Evolutionary conservation across 2,888 invertebrate species (phyloP).

Genomic region (Terebella lapidaria): DNA sequence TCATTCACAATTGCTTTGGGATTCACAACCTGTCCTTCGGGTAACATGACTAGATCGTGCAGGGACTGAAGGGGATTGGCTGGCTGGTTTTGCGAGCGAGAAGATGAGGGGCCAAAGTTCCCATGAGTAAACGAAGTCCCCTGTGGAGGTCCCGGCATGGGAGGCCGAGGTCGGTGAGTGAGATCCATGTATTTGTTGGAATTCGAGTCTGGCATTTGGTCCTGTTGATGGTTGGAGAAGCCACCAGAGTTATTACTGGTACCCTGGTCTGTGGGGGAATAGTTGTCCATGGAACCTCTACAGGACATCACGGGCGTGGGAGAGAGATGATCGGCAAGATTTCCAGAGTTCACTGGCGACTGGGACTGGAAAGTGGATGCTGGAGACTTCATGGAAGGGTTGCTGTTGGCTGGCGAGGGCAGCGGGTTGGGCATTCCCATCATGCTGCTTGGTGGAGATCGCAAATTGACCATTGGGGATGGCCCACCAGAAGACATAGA

Average conservation of each 20-base stretch:
- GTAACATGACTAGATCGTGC: constrained; percentile 22
- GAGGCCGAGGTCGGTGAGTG: neutral
- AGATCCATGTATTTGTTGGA: no score
- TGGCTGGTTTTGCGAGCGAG: constrained; percentile 9
- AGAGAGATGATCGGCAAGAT: neutral
- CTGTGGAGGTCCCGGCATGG: neutral
- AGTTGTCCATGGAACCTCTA: neutral
- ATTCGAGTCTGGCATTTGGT: no score
- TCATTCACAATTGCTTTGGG: constrained; percentile 50
- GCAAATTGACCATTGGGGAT: neutral
- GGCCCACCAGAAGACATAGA: neutral
- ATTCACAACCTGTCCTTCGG: constrained; percentile 29
- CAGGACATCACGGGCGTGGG: neutral
- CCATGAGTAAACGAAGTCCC: neutral
- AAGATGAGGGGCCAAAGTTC: no score
- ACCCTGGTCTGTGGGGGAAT: neutral
- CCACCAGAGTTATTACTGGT: no score
- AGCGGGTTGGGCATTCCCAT: neutral
- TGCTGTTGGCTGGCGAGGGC: neutral
- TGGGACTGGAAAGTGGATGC: neutral
- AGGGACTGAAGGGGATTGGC: constrained; percentile 41
- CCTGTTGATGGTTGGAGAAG: neutral
- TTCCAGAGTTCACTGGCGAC: neutral
- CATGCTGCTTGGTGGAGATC: neutral
- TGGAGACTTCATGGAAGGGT: neutral